Evolutionary conservation across 2,888 invertebrate species (phyloP).

Genomic region (Eupithecia exiguata): DNA sequence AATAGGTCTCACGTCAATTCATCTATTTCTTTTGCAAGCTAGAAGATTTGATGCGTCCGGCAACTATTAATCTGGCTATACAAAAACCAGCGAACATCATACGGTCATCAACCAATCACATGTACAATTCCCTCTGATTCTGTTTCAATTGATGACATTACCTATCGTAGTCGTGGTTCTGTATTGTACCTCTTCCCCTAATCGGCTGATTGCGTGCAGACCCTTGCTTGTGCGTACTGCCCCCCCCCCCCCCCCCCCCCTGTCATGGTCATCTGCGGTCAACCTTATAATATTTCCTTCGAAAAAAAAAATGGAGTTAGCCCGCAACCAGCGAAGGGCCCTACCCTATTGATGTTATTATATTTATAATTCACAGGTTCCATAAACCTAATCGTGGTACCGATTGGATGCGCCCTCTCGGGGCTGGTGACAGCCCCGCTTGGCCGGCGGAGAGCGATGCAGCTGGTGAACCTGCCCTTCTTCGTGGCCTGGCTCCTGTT

Average conservation of each 20-base stretch:
- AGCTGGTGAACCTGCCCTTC: constrained; percentile 89
- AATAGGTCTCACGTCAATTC: background rate
- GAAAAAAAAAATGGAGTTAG: no score
- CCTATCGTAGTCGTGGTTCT: no score
- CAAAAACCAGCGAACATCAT: background rate
- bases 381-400: constrained; percentile 90
- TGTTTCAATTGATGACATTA: background rate
- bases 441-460: constrained; percentile 90
- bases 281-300: no score
- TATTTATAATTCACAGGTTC: constrained; percentile 83
- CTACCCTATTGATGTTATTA: no score
- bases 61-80: background rate
- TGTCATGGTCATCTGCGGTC: no score
- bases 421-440: constrained; percentile 88
- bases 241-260: no score
- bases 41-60: background rate
- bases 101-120: background rate
- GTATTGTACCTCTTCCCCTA: no score
- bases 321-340: no score
- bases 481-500: constrained; percentile 89
- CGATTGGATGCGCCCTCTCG: constrained; percentile 90
- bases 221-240: no score
- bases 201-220: no score
- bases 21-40: background rate
- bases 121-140: background rate